Base-by-base conservation (phyloP, 2,113 vertebrate genomes). In the Acinonyx jubatus region DNA sequence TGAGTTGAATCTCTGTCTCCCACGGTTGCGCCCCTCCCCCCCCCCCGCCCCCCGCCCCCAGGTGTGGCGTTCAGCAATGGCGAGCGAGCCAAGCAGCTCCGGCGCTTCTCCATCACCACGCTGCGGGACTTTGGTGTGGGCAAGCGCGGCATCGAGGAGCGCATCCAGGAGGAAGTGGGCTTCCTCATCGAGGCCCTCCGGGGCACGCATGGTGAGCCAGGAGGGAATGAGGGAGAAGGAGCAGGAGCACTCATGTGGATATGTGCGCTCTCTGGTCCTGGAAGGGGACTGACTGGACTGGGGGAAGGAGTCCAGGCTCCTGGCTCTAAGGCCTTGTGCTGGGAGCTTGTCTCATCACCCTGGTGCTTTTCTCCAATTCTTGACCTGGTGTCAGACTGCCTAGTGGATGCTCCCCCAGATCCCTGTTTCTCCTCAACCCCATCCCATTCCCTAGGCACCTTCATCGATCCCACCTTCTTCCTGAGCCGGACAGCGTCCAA, bases 101-200 rank as follows among this genome's bases (percentile, higher is more conserved):
- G 98, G 25, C 97, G 97, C 33, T 98, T 98, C 90, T 95, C 98
- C 79, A 96, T 98, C 61, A 19, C 68, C 27, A 98, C 97, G 0
- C 88, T 98, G 87, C 55, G 98, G 16, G 97, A 98, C 80, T 98
- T 98, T 0, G 98, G 98, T 0, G 48, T 98, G 65, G 98, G 98
- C 41, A 98, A 97, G 84, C 88, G 94, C 0, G 55, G 96, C 81
- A 98, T 98, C 0, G 98, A 99, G 76, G 97, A 98, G 4, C 94
- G 98, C 91, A 99, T 99, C 95, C 98, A 98, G 92, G 98, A 99
- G 91, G 99, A 99, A 98, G 99, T 99, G 16, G 71, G 6, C 91
- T 98, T 99, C 97, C 97, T 99, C 96, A 52, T 98, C 21, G 97
- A 97, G 33, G 93, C 96, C 5, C 41, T 99, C 1, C 78, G 91